Evolutionary conservation across 2,797 vertebrate species (phyloP).

Genomic region (Australoheros facetus): DNA sequence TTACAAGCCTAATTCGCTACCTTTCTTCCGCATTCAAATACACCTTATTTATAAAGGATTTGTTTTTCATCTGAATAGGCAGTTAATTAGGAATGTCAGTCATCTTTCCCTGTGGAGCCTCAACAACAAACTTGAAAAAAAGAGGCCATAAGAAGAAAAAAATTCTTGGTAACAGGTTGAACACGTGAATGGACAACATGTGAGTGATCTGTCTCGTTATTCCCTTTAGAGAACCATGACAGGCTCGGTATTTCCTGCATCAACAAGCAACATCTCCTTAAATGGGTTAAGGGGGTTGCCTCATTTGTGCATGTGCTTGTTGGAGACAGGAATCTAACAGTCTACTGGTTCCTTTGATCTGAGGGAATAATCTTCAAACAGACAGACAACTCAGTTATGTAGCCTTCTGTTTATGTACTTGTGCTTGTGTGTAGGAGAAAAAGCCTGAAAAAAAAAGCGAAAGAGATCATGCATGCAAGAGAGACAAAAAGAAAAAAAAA

Average conservation of each 20-base stretch:
- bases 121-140: not conserved
- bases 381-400: constrained; percentile 68
- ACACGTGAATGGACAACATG: constrained; percentile 57
- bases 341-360: constrained; percentile 74
- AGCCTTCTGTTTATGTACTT: constrained; percentile 57
- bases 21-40: constrained; percentile 15
- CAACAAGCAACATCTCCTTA: constrained; percentile 67
- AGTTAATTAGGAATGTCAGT: constrained; percentile 33
- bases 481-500: constrained; percentile 14
- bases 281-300: constrained; percentile 64
- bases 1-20: constrained; percentile 30
- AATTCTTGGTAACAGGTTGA: constrained; percentile 31
- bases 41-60: not conserved
- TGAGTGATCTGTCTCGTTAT: constrained; percentile 61
- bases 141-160: constrained; percentile 14
- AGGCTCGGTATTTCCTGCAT: constrained; percentile 66
- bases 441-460: constrained; percentile 24
- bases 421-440: constrained; percentile 35
- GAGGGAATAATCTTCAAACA: constrained; percentile 75
- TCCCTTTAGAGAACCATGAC: constrained; percentile 60
- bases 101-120: not conserved
- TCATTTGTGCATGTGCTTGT: constrained; percentile 69
- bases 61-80: not conserved
- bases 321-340: constrained; percentile 69
- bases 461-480: constrained; percentile 23